Percentiles rank a stretch among this genome's conserved stretches.
These are phyloP conservation scores for Teleogryllus occipitalis DNA, from an alignment of 1,140 invertebrate genomes.

Conservation along the genomic window DNA sequence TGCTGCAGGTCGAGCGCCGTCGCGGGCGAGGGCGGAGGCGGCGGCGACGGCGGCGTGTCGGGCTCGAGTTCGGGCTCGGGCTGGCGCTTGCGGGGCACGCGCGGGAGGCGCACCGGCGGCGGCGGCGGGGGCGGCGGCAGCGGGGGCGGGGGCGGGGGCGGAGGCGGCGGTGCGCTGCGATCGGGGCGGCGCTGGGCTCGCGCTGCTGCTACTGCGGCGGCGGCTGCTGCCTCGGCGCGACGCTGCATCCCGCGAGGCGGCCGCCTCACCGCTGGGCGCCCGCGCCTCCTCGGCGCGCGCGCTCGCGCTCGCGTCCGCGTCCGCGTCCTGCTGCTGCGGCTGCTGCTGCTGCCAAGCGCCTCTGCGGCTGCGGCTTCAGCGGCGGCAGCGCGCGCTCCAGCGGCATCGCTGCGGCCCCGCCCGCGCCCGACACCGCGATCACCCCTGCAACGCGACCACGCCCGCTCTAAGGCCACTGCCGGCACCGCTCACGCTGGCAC, in stretches of 20 bases:
- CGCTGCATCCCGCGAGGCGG: neutral
- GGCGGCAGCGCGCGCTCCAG: neutral
- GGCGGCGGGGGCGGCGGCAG: no score
- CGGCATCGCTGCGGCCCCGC: neutral
- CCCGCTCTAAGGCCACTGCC: no score
- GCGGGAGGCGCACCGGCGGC: neutral
- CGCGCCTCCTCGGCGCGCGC: neutral
- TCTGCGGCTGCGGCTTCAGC: neutral
- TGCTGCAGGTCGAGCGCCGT: no score
- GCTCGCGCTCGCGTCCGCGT: no score
- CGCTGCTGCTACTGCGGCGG: no score
- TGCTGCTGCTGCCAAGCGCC: no score
- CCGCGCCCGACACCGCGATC: no score
- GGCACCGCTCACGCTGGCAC: no score
- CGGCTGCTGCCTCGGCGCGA: neutral
- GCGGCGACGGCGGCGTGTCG: neutral
- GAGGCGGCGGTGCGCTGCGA: no score
- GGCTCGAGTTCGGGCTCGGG: neutral
- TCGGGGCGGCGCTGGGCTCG: neutral
- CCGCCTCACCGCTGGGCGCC: neutral
- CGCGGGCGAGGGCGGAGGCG: neutral
- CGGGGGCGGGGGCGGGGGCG: no score
- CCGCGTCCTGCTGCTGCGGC: no score
- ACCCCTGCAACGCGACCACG: neutral
- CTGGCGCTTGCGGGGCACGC: neutral